A percentile compares a stretch with the other conserved stretches of the same genome.
These are phyloP conservation scores for Cremastobaeus sp. DNA, from an alignment of 2,888 invertebrate species.

Conservation along the genomic window DNA sequence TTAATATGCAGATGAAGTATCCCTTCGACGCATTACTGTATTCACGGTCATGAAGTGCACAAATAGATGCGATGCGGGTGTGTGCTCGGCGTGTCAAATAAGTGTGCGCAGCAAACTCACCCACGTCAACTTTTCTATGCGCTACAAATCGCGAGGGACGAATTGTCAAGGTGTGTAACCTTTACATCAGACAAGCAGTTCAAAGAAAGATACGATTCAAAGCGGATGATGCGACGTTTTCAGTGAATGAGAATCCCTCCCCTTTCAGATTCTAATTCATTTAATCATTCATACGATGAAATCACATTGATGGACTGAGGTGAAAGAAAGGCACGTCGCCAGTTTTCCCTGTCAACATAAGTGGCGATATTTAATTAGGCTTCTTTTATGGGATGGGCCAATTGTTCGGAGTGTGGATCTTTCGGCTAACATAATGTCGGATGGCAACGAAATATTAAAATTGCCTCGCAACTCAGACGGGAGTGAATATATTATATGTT, in stretches of 20 bases:
- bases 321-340: too few species aligned
- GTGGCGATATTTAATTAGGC: too few species aligned
- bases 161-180: conserved; percentile 40
- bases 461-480: conserved; percentile 4
- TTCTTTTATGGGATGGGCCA: too few species aligned
- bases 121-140: conserved; percentile 38
- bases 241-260: too few species aligned
- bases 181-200: conserved; percentile 7
- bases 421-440: too few species aligned
- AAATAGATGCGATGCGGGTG: conserved; percentile 32
- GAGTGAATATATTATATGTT: conserved; percentile 32
- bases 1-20: conserved; percentile 55
- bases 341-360: too few species aligned
- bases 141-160: conserved; percentile 25
- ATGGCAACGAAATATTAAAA: conserved; percentile 35
- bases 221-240: too few species aligned
- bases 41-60: conserved; percentile 54
- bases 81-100: conserved; percentile 43
- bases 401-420: too few species aligned
- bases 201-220: conserved; percentile 8
- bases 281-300: too few species aligned
- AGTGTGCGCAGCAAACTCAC: conserved; percentile 24
- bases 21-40: conserved; percentile 37
- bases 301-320: too few species aligned
- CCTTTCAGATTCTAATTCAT: too few species aligned